A percentile compares a stretch with the other conserved stretches of the same genome.
Evolutionary conservation across 2,797 vertebrate genomes (phyloP).

Genomic region (Ceryle rudis): DNA sequence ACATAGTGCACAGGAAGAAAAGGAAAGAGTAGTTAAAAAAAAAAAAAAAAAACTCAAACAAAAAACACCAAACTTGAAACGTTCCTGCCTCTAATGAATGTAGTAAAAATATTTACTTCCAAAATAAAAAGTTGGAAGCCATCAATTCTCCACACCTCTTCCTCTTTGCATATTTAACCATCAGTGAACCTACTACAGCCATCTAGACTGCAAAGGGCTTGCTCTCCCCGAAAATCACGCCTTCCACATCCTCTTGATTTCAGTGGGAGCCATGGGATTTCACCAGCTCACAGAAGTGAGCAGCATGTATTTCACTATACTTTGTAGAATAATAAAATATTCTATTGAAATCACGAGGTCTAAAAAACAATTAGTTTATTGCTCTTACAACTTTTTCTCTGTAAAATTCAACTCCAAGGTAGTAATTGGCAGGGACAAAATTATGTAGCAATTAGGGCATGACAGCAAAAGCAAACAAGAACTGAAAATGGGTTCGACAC

Average conservation of each 20-base stretch:
- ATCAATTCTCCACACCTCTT: not conserved
- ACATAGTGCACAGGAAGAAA: not conserved
- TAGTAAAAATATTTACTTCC: not conserved
- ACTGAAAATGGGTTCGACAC: constrained; percentile 73
- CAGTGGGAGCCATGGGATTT: not conserved
- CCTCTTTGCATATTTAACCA: not conserved
- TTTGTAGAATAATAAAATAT: constrained; percentile 6
- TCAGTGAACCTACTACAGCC: not conserved
- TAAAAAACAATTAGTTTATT: constrained; percentile 63
- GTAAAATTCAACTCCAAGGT: constrained; percentile 68
- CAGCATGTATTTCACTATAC: not conserved
- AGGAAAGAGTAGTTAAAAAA: not conserved
- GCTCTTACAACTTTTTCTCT: constrained; percentile 65
- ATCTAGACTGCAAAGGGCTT: not conserved
- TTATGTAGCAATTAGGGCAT: constrained; percentile 74
- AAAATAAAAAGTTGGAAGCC: not conserved
- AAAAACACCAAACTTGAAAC: not conserved
- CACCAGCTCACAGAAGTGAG: not conserved
- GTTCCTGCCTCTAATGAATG: not conserved
- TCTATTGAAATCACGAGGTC: not conserved
- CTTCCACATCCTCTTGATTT: not conserved
- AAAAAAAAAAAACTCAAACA: not conserved
- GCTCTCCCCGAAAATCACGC: not conserved
- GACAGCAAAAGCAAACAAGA: constrained; percentile 75
- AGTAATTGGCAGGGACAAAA: constrained; percentile 74